Conservation (phyloP, 1,140 invertebrate species). For the Leguminivora glycinivorella region DNA sequence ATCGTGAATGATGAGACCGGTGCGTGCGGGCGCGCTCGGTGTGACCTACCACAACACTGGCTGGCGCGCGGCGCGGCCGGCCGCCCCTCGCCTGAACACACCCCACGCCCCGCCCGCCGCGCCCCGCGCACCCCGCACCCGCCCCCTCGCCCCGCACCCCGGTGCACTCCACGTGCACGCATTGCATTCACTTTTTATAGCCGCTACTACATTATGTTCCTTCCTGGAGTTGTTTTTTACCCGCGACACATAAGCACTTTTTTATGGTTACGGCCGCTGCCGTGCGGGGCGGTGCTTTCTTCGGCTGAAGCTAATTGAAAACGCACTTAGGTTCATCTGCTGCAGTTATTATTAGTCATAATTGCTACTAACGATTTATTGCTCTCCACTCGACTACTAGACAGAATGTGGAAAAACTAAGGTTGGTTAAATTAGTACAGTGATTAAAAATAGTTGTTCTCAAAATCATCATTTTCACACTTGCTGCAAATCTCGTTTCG, state of each 20-base stretch:
- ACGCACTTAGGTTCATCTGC: constrained; percentile 46
- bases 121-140: constrained; percentile 53
- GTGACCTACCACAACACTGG: constrained; percentile 80
- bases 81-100: constrained; percentile 74
- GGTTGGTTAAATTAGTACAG: constrained; percentile 3
- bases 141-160: constrained; percentile 38
- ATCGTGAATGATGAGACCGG: constrained; percentile 53
- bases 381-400: not conserved
- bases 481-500: not conserved
- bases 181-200: constrained; percentile 75
- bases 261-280: constrained; percentile 71
- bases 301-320: constrained; percentile 63
- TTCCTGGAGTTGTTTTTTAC: constrained; percentile 66
- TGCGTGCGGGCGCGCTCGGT: constrained; percentile 58
- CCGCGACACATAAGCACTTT: constrained; percentile 74
- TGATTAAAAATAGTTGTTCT: constrained; percentile 3
- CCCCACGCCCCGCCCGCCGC: constrained; percentile 46
- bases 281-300: constrained; percentile 59
- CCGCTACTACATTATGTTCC: constrained; percentile 74
- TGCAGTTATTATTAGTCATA: constrained; percentile 33
- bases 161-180: constrained; percentile 72
- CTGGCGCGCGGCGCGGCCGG: constrained; percentile 53
- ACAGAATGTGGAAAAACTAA: not conserved
- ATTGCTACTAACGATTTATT: not conserved
- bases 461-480: not conserved